These are phyloP conservation scores for Drosophila crucigera DNA, from an alignment of 2,888 invertebrate genomes.

Conservation along the genomic window DNA sequence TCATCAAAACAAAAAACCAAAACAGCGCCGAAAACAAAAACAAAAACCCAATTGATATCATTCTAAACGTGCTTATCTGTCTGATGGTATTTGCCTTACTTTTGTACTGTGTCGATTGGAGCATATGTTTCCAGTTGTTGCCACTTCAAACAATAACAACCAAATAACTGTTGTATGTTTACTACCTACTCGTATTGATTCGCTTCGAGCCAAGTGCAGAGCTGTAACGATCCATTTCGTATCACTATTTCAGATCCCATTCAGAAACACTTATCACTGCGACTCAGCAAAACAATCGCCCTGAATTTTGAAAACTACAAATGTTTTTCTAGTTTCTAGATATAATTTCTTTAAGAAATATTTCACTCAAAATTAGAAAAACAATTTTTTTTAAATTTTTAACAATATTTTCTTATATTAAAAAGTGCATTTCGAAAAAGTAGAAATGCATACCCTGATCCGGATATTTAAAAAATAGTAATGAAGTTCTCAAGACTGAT, in stretches of 20 bases:
- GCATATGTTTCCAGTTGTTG: conserved; percentile 12
- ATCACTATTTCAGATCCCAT: not conserved
- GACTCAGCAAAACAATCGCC: not conserved
- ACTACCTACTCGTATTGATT: not conserved
- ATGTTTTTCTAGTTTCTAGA: not conserved
- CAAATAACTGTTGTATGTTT: not conserved
- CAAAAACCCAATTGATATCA: conserved; percentile 1
- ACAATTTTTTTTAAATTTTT: not conserved
- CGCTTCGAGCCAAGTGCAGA: no score
- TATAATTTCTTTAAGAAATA: not conserved
- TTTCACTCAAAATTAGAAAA: not conserved
- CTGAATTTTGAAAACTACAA: not conserved
- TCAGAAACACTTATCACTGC: not conserved
- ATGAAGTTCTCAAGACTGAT: not conserved
- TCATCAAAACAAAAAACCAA: not conserved
- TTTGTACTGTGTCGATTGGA: not conserved
- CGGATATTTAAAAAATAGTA: not conserved
- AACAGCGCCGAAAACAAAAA: not conserved
- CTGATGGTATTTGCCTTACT: conserved; percentile 2
- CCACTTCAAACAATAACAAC: conserved; percentile 11
- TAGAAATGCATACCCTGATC: not conserved
- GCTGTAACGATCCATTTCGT: no score
- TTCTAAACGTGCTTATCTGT: not conserved
- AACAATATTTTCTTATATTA: not conserved
- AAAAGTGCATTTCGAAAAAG: not conserved